Evolutionary conservation across 2,113 vertebrate species (phyloP).

Genomic region (Dicaeum eximium): DNA sequence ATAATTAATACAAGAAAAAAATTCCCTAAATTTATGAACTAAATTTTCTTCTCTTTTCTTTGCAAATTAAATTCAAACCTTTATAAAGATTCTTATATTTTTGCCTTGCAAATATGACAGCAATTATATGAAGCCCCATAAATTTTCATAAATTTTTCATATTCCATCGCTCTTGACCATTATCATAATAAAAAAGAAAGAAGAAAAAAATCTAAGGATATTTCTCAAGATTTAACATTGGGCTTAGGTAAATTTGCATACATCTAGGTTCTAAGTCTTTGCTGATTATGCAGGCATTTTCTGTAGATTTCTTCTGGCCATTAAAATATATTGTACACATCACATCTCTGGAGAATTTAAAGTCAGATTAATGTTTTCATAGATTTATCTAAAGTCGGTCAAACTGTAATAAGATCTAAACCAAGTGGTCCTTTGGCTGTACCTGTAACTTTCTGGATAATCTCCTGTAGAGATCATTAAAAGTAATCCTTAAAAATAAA

Average conservation of each 20-base stretch:
- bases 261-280: neutral
- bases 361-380: conserved; percentile 18
- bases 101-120: conserved; percentile 40
- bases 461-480: neutral
- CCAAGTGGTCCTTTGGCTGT: neutral
- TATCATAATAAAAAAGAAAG: conserved; percentile 28
- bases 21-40: neutral
- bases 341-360: neutral
- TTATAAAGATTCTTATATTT: neutral
- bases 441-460: neutral
- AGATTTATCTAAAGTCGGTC: conserved; percentile 12
- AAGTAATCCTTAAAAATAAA: neutral
- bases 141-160: conserved; percentile 41
- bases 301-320: neutral
- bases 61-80: conserved; percentile 33
- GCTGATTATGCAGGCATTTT: conserved; percentile 36
- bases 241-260: conserved; percentile 38
- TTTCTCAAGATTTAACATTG: conserved; percentile 20
- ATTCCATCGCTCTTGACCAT: conserved; percentile 37
- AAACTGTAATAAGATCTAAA: conserved; percentile 27
- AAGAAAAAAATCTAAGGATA: neutral
- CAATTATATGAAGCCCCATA: conserved; percentile 37
- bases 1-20: neutral
- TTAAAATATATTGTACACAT: neutral
- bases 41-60: neutral